Evolutionary conservation across 2,888 invertebrate genomes (phyloP).

Genomic region (Papilio gigon): DNA sequence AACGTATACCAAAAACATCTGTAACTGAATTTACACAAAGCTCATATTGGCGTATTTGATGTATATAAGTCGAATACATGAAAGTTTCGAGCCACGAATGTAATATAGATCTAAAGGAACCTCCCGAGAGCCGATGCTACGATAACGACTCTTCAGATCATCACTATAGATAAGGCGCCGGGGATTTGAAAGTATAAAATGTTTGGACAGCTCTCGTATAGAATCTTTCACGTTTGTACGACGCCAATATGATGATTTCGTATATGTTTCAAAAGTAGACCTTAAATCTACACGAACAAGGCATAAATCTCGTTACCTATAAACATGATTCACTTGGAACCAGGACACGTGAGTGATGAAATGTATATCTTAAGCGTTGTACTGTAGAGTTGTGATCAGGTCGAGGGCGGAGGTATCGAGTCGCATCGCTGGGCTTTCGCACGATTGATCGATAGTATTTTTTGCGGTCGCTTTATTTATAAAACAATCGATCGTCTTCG

Average conservation of each 20-base stretch:
- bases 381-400: slow-evolving; percentile 51
- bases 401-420: slow-evolving; percentile 59
- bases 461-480: slow-evolving; percentile 80
- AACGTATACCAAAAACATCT: not conserved
- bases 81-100: slow-evolving; percentile 57
- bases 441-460: slow-evolving; percentile 83
- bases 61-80: slow-evolving; percentile 38
- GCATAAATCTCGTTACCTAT: slow-evolving; percentile 50
- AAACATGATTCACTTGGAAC: slow-evolving; percentile 47
- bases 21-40: slow-evolving; percentile 11
- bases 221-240: slow-evolving; percentile 77
- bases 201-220: slow-evolving; percentile 80
- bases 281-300: slow-evolving; percentile 49
- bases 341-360: slow-evolving; percentile 49
- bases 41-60: slow-evolving; percentile 43
- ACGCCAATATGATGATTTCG: slow-evolving; percentile 71
- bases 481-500: slow-evolving; percentile 79
- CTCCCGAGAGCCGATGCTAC: slow-evolving; percentile 72
- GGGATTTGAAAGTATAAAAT: slow-evolving; percentile 82
- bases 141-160: slow-evolving; percentile 78
- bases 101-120: slow-evolving; percentile 81
- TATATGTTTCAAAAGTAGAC: slow-evolving; percentile 49
- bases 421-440: slow-evolving; percentile 77
- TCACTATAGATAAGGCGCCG: slow-evolving; percentile 75
- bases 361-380: slow-evolving; percentile 52